Percentiles rank a stretch among this genome's conserved stretches.
Conservation (phyloP, 1,140 invertebrate species). For the Tachypleus tridentatus region DNA sequence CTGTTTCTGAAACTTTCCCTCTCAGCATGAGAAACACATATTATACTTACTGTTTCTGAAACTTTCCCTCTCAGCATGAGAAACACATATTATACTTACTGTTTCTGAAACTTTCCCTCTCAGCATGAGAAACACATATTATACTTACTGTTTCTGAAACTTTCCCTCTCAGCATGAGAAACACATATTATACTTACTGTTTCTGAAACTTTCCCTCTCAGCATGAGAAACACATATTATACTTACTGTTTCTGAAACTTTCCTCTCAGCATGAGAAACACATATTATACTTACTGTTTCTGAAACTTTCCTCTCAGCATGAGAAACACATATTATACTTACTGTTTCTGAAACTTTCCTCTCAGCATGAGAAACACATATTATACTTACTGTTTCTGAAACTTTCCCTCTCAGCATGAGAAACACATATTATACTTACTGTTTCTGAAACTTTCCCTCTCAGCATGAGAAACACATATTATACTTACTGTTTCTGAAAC, state of each 20-base stretch:
- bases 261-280: background rate
- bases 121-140: background rate
- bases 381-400: background rate
- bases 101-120: background rate
- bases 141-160: background rate
- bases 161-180: background rate
- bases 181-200: background rate
- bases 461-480: background rate
- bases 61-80: background rate
- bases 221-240: background rate
- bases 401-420: background rate
- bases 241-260: background rate
- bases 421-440: background rate
- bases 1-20: background rate
- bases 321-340: background rate
- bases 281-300: background rate
- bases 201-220: background rate
- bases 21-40: background rate
- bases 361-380: background rate
- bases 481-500: background rate
- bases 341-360: background rate
- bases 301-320: background rate
- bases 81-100: background rate
- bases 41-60: background rate
- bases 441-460: background rate